Evolutionary conservation across 2,888 invertebrate species (phyloP).

Genomic region (Monoplex corrugatus): DNA sequence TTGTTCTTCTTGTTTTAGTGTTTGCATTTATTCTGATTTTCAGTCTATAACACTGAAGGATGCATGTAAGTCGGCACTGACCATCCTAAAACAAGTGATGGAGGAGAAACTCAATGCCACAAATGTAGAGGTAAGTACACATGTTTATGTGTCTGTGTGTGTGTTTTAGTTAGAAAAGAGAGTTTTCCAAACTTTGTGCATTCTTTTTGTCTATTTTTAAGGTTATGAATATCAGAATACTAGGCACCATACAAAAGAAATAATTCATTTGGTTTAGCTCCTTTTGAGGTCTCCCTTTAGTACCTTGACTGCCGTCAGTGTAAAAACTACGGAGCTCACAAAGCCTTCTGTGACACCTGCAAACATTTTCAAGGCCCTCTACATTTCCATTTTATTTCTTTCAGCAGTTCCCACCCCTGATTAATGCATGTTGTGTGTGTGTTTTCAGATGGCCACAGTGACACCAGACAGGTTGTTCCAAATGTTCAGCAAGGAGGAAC

Average conservation of each 20-base stretch:
- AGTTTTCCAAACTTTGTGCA: background rate
- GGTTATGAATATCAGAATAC: background rate
- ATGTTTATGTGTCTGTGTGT: background rate
- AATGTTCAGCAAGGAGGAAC: slow-evolving; percentile 94
- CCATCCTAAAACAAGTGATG: slow-evolving; percentile 99
- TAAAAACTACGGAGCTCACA: no score
- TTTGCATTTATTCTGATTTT: no score
- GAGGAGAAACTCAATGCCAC: slow-evolving; percentile 98
- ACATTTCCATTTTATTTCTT: no score
- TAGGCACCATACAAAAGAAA: background rate
- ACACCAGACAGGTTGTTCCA: slow-evolving; percentile 92
- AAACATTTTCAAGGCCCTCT: no score
- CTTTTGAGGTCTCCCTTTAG: no score
- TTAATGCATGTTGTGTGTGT: background rate
- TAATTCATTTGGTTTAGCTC: background rate
- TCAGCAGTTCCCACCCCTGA: no score
- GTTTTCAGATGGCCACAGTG: slow-evolving; percentile 89
- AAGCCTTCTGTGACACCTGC: no score
- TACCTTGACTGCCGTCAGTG: no score
- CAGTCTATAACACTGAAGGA: slow-evolving; percentile 96
- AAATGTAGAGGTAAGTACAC: slow-evolving; percentile 91
- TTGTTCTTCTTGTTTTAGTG: no score
- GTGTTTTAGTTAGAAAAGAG: background rate
- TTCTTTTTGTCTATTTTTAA: background rate
- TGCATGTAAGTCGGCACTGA: slow-evolving; percentile 94